phyloP scores from a whole-genome alignment of 2,888 invertebrate genomes.

The Amphipyra tragopoginis region DNA sequence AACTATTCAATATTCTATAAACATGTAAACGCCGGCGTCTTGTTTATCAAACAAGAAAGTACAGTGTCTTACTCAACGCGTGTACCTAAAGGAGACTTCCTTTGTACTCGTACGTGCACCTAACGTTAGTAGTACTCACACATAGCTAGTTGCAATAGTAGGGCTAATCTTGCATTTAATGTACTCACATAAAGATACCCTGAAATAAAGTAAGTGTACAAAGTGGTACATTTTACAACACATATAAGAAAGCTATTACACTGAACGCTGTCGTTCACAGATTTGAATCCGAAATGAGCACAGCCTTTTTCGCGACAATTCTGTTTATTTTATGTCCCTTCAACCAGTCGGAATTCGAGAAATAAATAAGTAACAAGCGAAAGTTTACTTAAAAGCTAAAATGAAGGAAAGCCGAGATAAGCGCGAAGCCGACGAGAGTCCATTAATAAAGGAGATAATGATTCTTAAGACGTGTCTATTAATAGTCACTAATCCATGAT shows the following conservation, averaged over 20 bases:
- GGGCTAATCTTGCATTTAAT: too few relatives aligned
- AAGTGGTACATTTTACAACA: conserved; percentile 52
- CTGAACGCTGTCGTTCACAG: conserved; percentile 48
- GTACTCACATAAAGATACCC: background rate
- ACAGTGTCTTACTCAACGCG: too few relatives aligned
- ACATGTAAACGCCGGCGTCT: too few relatives aligned
- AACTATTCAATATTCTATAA: background rate
- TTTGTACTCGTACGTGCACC: too few relatives aligned
- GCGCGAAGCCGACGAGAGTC: conserved; percentile 12
- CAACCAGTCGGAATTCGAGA: conserved; percentile 24
- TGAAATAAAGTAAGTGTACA: conserved; percentile 17
- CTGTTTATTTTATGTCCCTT: conserved; percentile 47
- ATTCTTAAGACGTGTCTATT: conserved; percentile 29
- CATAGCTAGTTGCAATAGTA: too few relatives aligned
- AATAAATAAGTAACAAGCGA: conserved; percentile 46
- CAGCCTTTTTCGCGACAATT: conserved; percentile 46
- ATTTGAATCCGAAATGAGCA: conserved; percentile 56
- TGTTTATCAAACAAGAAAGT: too few relatives aligned
- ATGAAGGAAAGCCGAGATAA: conserved; percentile 37
- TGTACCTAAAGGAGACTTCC: too few relatives aligned
- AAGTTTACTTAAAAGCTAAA: conserved; percentile 43
- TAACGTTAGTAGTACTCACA: too few relatives aligned
- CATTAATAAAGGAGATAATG: conserved; percentile 38
- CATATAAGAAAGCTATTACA: conserved; percentile 53
- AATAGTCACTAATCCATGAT: conserved; percentile 42